Evolutionary conservation across 2,797 vertebrate species (phyloP).

Genomic region (Gallinago nigripennis): DNA sequence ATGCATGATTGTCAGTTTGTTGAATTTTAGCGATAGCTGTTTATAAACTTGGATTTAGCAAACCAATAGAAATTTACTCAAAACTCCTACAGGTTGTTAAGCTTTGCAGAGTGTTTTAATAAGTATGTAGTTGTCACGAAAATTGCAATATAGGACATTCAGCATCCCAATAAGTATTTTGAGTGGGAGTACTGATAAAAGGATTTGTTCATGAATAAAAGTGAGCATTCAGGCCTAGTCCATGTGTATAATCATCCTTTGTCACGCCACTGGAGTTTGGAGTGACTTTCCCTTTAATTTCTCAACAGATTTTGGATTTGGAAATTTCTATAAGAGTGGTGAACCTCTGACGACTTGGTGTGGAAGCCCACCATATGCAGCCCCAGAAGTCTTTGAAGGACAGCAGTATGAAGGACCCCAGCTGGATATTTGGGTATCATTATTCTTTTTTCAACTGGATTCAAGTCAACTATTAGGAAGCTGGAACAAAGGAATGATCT

Average conservation of each 20-base stretch:
- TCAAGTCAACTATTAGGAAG: not conserved
- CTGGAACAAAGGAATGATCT: not conserved
- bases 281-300: slow-evolving; percentile 33
- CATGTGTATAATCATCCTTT: fast-evolving
- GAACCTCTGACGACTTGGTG: slow-evolving; percentile 96
- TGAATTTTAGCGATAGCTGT: not conserved
- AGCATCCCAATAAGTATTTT: not conserved
- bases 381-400: slow-evolving; percentile 97
- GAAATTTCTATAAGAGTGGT: slow-evolving; percentile 96
- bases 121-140: not conserved
- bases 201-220: not conserved
- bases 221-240: not conserved
- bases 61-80: not conserved
- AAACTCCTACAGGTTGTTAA: not conserved
- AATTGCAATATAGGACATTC: not conserved
- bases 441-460: slow-evolving; percentile 15
- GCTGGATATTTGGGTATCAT: slow-evolving; percentile 96
- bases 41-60: not conserved
- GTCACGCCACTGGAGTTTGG: not conserved
- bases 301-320: slow-evolving; percentile 94
- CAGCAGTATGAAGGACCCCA: slow-evolving; percentile 98
- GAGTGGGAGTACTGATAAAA: not conserved
- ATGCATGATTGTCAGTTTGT: not conserved
- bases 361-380: slow-evolving; percentile 96
- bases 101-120: not conserved